Base-by-base conservation (phyloP, 2,888 invertebrate species). In the Apamea monoglypha region DNA sequence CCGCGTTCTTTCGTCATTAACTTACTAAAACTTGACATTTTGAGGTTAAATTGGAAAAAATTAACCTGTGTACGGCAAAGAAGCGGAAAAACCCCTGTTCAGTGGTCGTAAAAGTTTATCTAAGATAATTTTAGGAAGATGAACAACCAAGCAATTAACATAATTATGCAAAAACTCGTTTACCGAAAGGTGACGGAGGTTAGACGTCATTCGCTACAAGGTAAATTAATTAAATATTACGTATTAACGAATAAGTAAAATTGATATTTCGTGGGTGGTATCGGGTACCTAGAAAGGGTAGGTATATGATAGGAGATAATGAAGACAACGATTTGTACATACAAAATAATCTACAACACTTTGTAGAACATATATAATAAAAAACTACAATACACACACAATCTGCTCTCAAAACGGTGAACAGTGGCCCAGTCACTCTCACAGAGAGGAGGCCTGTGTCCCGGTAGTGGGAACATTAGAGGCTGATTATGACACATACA, bases 121-220 rank as follows among this genome's bases (percentile, higher is more conserved):
- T 69, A 18, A 47, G 4, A 40, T 25, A 29, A 32, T 56, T 78
- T 56, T 56, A 68, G 8, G n/a, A 61, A 21, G 14, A 80, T 67
- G 18, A 67, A 69, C 14, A 59, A 40, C 14, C 64, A 78, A 71
- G 36, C 14, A 64, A 47, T 0, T 36, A 5, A 32, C 0, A 29
- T 36, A 56, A 29, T 56, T 47, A 64, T 14, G 40, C 68, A 64
- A 50, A 82, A 78, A 70, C 47, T 14, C 18, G 56, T 78, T 78
- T 66, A 16, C 32, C 21, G 29, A 56, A 69, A 83, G 47, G 68
- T 83, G 32, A 47, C 47, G 25, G 10, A 64, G 64, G 47, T 69
- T 40, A 69, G n/a, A 29, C 47, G 53, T 72, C 66, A 74, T 36
- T 44, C 40, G 18, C 44, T 32, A 14, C n/a, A 16, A 82, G 44